Evolutionary conservation across 2,888 invertebrate genomes (phyloP).

Genomic region (Lasioglossum malachurum): DNA sequence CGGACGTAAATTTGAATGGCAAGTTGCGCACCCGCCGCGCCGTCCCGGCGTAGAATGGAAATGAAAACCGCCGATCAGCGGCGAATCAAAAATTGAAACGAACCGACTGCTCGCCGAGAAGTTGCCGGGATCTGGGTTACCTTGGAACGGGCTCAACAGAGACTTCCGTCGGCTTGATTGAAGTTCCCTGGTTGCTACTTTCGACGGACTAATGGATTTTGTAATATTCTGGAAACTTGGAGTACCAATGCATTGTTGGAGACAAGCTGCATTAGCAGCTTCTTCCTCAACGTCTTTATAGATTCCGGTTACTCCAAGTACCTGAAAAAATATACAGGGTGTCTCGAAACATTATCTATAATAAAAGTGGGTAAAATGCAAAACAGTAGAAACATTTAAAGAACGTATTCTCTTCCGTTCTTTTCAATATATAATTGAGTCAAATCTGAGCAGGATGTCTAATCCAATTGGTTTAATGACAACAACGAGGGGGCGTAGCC

Average conservation of each 20-base stretch:
- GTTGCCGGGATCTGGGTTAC: not conserved
- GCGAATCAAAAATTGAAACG: conserved; percentile 21
- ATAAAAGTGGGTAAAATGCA: too few relatives aligned
- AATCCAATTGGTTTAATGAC: too few relatives aligned
- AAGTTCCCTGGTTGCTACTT: not conserved
- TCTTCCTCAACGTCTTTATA: not conserved
- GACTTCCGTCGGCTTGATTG: conserved; percentile 11
- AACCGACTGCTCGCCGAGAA: not conserved
- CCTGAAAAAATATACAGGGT: too few relatives aligned
- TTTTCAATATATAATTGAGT: too few relatives aligned
- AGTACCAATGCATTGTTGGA: not conserved
- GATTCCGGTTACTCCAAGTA: too few relatives aligned
- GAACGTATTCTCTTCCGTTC: too few relatives aligned
- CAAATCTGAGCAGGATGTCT: too few relatives aligned
- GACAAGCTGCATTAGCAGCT: not conserved
- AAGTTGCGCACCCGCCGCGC: too few relatives aligned
- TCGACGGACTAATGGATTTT: not conserved
- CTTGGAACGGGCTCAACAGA: not conserved
- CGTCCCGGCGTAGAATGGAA: not conserved
- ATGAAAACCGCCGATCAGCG: not conserved
- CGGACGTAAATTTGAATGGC: not conserved
- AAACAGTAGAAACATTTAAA: too few relatives aligned
- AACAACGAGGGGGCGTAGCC: too few relatives aligned
- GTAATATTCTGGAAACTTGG: not conserved
- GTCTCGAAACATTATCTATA: too few relatives aligned